Conservation (phyloP, 2,113 vertebrate species). For the Alethe diademata region DNA sequence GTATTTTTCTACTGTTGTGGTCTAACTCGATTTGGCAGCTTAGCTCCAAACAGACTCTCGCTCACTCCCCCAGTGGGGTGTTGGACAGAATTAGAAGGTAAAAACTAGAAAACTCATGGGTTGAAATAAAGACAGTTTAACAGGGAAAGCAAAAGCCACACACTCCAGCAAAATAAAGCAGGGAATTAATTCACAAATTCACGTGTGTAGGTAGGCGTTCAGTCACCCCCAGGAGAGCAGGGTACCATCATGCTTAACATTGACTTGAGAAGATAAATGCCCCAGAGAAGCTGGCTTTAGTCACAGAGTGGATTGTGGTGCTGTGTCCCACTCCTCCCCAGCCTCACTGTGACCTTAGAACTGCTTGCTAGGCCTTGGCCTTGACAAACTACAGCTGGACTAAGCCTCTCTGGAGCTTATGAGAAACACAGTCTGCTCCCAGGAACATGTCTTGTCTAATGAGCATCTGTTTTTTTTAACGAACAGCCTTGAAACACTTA, state of each 20-base stretch:
- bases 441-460: background rate
- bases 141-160: background rate
- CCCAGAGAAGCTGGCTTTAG: background rate
- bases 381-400: background rate
- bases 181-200: background rate
- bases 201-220: background rate
- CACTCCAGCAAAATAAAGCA: background rate
- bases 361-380: background rate
- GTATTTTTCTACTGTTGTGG: background rate
- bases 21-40: background rate
- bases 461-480: background rate
- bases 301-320: background rate
- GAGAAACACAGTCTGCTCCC: background rate
- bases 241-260: background rate
- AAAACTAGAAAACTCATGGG: background rate
- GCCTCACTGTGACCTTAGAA: background rate
- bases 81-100: background rate
- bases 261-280: background rate
- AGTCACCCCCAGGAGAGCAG: background rate
- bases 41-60: rapidly evolving
- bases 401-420: background rate
- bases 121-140: background rate
- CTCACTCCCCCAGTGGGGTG: background rate
- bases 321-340: background rate
- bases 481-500: background rate